Evolutionary conservation across 2,113 vertebrate species (phyloP).

Genomic region (Cebidichthys violaceus): DNA sequence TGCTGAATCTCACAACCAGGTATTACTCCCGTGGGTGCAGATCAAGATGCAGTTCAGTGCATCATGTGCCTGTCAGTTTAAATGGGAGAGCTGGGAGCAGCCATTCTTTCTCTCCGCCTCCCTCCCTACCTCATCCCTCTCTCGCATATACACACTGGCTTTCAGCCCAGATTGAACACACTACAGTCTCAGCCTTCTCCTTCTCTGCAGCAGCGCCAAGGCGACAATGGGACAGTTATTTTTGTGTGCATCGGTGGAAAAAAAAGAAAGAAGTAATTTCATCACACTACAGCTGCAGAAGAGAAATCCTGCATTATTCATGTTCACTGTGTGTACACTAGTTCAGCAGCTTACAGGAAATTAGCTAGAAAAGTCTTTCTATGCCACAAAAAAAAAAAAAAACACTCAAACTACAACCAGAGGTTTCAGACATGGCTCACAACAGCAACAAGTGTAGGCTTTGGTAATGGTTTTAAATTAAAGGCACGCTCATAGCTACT

Average conservation of each 20-base stretch:
- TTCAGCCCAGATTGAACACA: slow-evolving; percentile 47
- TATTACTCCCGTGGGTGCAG: slow-evolving; percentile 17
- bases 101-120: slow-evolving; percentile 39
- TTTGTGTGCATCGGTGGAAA: neutral
- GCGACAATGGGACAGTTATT: slow-evolving; percentile 29
- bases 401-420: slow-evolving; percentile 3
- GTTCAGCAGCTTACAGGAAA: neutral
- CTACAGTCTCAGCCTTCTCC: slow-evolving; percentile 32
- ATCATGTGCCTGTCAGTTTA: slow-evolving; percentile 53
- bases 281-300: slow-evolving; percentile 14
- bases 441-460: neutral
- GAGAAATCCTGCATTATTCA: slow-evolving; percentile 38
- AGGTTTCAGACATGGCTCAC: slow-evolving; percentile 21
- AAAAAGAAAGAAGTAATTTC: neutral
- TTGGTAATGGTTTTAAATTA: slow-evolving; percentile 3
- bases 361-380: neutral
- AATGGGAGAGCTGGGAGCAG: slow-evolving; percentile 47
- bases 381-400: neutral
- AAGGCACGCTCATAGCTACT: slow-evolving; percentile 8
- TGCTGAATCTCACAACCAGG: neutral
- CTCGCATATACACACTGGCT: slow-evolving; percentile 43
- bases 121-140: slow-evolving; percentile 16
- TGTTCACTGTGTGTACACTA: slow-evolving; percentile 2
- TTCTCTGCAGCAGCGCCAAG: slow-evolving; percentile 51
- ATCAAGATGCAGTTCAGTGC: slow-evolving; percentile 47